Percentiles rank a stretch among this genome's conserved stretches.
These are phyloP conservation scores for Monopterus albus DNA, from an alignment of 2,113 vertebrate genomes.

Conservation along the genomic window DNA sequence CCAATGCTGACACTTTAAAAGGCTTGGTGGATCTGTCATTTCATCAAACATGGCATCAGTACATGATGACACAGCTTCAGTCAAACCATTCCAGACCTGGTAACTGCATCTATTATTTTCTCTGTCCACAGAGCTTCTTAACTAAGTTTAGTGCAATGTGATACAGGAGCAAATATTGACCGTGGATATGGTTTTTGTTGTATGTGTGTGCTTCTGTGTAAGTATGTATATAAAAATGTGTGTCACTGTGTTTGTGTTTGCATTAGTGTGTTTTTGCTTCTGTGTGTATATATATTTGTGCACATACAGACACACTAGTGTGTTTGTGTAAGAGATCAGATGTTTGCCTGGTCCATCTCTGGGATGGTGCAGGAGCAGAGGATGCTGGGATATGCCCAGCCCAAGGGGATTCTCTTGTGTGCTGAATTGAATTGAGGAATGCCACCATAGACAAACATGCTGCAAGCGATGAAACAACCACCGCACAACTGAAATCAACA, in stretches of 20 bases:
- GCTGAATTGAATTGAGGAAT: slow-evolving; percentile 75
- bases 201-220: background rate
- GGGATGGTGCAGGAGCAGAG: slow-evolving; percentile 57
- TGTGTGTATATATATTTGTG: slow-evolving; percentile 15
- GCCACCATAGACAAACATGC: slow-evolving; percentile 78
- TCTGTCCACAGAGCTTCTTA: slow-evolving; percentile 69
- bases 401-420: slow-evolving; percentile 67
- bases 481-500: slow-evolving; percentile 78
- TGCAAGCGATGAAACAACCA: slow-evolving; percentile 79
- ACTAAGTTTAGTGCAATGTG: slow-evolving; percentile 78
- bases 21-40: slow-evolving; percentile 69
- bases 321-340: slow-evolving; percentile 70
- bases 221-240: background rate
- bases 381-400: slow-evolving; percentile 66
- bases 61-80: slow-evolving; percentile 70
- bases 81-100: slow-evolving; percentile 77
- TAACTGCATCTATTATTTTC: slow-evolving; percentile 73
- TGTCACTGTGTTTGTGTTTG: slow-evolving; percentile 17
- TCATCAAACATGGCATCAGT: slow-evolving; percentile 66
- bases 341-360: slow-evolving; percentile 67
- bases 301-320: slow-evolving; percentile 23
- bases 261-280: slow-evolving; percentile 8
- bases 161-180: slow-evolving; percentile 69
- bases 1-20: slow-evolving; percentile 47
- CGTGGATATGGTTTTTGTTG: slow-evolving; percentile 40